Percentiles rank a stretch among this genome's conserved stretches.
Evolutionary conservation across 2,888 invertebrate species (phyloP).

Genomic region (Parochlus steinenii): DNA sequence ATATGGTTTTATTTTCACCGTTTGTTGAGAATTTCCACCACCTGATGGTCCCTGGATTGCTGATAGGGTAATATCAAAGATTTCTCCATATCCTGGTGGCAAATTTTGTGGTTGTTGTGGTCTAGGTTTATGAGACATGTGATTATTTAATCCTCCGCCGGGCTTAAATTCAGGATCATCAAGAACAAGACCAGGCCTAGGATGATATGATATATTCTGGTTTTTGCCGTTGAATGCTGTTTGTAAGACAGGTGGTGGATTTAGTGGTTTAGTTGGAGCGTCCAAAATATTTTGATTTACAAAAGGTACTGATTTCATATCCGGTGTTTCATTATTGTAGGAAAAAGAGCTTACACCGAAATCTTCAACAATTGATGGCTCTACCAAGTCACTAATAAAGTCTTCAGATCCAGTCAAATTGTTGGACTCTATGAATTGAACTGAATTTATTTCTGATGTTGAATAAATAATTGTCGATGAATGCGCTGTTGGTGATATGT

Average conservation of each 20-base stretch:
- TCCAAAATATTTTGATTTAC: slow-evolving; percentile 13
- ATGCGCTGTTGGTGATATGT: slow-evolving; percentile 23
- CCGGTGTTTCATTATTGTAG: slow-evolving; percentile 7
- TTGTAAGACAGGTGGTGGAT: slow-evolving; percentile 1
- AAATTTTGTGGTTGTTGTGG: slow-evolving; percentile 18
- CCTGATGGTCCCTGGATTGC: slow-evolving; percentile 72
- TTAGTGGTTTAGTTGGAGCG: slow-evolving; percentile 13
- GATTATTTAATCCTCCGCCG: slow-evolving; percentile 32
- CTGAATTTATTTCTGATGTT: slow-evolving; percentile 23
- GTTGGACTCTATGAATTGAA: slow-evolving; percentile 19
- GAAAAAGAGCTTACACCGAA: too few species aligned
- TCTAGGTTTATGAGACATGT: slow-evolving; percentile 20
- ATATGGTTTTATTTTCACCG: slow-evolving; percentile 29
- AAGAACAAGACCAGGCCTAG: slow-evolving; percentile 70
- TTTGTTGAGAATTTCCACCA: slow-evolving; percentile 30
- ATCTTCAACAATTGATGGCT: slow-evolving; percentile 25
- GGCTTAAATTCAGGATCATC: slow-evolving; percentile 71
- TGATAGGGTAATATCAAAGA: slow-evolving; percentile 76
- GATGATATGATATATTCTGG: slow-evolving; percentile 27
- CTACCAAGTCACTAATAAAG: slow-evolving; percentile 16
- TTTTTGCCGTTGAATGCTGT: neutral
- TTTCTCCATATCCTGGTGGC: slow-evolving; percentile 51
- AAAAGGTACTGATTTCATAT: neutral
- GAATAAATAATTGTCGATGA: slow-evolving; percentile 22
- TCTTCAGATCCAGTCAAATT: slow-evolving; percentile 20